Evolutionary conservation across 2,797 vertebrate genomes (phyloP).

Genomic region (Alauda arvensis): DNA sequence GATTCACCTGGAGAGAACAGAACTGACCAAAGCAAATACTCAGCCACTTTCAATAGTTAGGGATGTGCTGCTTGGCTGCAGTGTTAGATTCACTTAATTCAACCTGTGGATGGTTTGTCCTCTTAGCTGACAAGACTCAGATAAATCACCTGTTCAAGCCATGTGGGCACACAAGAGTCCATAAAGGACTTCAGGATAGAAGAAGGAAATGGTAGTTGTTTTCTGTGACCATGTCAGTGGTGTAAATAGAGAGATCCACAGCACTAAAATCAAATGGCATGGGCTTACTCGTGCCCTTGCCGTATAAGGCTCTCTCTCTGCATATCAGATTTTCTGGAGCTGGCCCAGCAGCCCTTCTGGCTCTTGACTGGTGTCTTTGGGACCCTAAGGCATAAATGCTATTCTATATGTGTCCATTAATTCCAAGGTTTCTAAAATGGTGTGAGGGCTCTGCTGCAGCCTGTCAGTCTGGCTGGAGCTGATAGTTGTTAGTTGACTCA

Average conservation of each 20-base stretch:
- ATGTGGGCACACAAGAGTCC: background rate
- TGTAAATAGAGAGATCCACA: background rate
- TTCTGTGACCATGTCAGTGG: background rate
- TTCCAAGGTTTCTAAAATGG: background rate
- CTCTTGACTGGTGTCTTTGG: background rate
- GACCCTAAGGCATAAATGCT: background rate
- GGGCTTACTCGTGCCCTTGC: rapidly evolving
- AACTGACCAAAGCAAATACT: background rate
- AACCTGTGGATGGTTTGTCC: background rate
- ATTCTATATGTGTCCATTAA: background rate
- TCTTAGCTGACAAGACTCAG: background rate
- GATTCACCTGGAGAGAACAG: background rate
- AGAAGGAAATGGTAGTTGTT: background rate
- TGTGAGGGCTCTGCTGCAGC: background rate
- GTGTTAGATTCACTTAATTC: background rate
- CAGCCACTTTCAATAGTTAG: background rate
- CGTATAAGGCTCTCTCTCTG: background rate
- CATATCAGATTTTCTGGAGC: background rate
- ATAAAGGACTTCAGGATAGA: background rate
- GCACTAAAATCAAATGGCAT: background rate
- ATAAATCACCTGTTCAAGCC: background rate
- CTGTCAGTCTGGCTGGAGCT: background rate
- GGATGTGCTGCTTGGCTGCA: background rate
- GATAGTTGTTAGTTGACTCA: background rate
- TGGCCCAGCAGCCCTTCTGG: background rate